Base-by-base conservation (phyloP, 2,797 vertebrate species). In the Hafferia zeledoni region DNA sequence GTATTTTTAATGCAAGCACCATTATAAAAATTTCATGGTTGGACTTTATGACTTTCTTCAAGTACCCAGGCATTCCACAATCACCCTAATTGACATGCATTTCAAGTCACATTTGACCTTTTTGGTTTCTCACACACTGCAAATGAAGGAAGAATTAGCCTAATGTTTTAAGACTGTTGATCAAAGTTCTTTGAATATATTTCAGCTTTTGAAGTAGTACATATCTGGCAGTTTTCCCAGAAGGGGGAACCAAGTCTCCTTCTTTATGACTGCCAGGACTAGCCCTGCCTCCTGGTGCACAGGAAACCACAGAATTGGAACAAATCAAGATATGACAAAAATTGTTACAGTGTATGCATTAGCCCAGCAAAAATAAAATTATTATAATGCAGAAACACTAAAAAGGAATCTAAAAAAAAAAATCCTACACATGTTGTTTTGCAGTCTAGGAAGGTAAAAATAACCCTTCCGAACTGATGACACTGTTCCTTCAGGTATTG, bases 91-190 rank as follows among this genome's bases (percentile, higher is more conserved):
- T 83, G 89, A 94, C 91, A 79, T 71, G 75, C 63, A 88, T 92
- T 96, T 95, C 69, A 83, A 88, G 91, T 79, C 89, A 90, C 56
- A 94, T 88, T 82, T 93, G 85, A 94, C 94, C 94, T 96, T 96
- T 95, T 33, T 53, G 49, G 61, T 88, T 95, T 88, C 77, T 91
- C 67, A 90, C 16, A 47, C 5, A 18, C 52, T 87, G 63, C 81
- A 95, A 96, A 88, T 31, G 85, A 86, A 95, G 89, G 85, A 86
- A 89, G 89, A 95, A 96, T 93, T 96, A 96, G 63, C 56, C 47
- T 91, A 90, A 94, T 89, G 70, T 87, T 96, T 94, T 94, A 94
- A 91, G 94, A 94, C 91, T 84, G 79, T 84, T 96, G 93, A 94
- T 96, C 94, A 94, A 95, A 90, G 91, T 83, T 94, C 80, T 70